phyloP scores from a whole-genome alignment of 2,113 vertebrate genomes.

The Bostrychus sinensis region DNA sequence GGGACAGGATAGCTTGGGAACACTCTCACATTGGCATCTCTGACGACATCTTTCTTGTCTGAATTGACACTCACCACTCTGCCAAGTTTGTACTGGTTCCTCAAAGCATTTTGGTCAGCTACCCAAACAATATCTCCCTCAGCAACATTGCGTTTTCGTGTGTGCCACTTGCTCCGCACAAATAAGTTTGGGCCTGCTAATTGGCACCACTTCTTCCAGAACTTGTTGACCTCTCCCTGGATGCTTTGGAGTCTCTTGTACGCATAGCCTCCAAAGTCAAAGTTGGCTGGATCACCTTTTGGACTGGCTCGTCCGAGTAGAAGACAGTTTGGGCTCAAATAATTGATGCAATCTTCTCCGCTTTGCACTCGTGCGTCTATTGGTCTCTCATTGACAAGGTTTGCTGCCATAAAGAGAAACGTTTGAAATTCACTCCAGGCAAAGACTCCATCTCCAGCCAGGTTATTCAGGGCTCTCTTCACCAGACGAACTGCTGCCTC shows the following conservation, averaged over 20 bases:
- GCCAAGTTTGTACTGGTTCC: conserved; percentile 4
- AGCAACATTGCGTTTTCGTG: background rate
- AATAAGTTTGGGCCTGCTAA: conserved; percentile 2
- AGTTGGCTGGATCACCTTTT: too few species aligned
- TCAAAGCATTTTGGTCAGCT: conserved; percentile 7
- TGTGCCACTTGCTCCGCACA: conserved; percentile 19
- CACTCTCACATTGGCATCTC: conserved; percentile 1
- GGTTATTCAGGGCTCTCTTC: background rate
- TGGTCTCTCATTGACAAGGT: too few species aligned
- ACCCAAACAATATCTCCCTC: conserved; percentile 22
- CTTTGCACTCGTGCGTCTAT: too few species aligned
- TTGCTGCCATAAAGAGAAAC: too few species aligned
- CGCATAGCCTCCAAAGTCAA: too few species aligned
- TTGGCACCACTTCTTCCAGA: conserved; percentile 9
- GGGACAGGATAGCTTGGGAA: too few species aligned
- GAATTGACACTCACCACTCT: background rate
- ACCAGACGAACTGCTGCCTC: background rate
- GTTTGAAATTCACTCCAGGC: too few species aligned
- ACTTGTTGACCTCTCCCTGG: background rate
- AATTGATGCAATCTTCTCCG: too few species aligned
- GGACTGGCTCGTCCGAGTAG: too few species aligned
- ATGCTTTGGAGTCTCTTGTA: too few species aligned
- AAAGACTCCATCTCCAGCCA: background rate
- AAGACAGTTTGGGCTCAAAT: too few species aligned
- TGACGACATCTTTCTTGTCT: conserved; percentile 2